Evolutionary conservation across 2,888 invertebrate species (phyloP).

Genomic region (Tipula vernalis): DNA sequence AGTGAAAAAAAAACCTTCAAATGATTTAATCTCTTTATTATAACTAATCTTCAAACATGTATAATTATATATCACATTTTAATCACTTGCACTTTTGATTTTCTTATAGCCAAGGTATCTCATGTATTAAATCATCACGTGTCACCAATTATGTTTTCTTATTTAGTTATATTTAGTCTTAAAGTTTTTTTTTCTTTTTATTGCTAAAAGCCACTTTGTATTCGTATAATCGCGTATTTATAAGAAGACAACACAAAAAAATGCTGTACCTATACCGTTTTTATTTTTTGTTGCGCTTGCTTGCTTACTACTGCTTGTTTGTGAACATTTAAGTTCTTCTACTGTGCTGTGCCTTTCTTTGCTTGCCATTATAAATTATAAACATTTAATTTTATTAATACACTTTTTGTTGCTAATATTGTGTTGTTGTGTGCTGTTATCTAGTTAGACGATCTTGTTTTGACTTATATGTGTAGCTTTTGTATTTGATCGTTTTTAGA

Average conservation of each 20-base stretch:
- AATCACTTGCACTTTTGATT: not conserved
- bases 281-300: not conserved
- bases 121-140: constrained; percentile 4
- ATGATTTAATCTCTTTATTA: not conserved
- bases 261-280: not conserved
- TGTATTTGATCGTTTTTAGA: not conserved
- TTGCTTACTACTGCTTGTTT: not conserved
- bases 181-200: not conserved
- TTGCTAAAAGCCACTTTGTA: not conserved
- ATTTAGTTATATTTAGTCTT: not conserved
- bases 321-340: not conserved
- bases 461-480: not conserved
- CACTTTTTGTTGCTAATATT: not conserved
- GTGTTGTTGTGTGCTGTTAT: not conserved
- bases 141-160: constrained; percentile 4
- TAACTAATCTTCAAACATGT: not conserved
- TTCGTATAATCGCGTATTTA: not conserved
- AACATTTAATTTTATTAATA: constrained; percentile 4
- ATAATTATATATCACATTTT: not conserved
- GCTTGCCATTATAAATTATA: not conserved
- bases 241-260: not conserved
- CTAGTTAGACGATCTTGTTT: not conserved
- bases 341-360: not conserved
- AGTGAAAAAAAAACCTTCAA: not conserved
- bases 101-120: not conserved